Evolutionary conservation across 2,797 vertebrate genomes (phyloP).

Genomic region (Falco concolor): DNA sequence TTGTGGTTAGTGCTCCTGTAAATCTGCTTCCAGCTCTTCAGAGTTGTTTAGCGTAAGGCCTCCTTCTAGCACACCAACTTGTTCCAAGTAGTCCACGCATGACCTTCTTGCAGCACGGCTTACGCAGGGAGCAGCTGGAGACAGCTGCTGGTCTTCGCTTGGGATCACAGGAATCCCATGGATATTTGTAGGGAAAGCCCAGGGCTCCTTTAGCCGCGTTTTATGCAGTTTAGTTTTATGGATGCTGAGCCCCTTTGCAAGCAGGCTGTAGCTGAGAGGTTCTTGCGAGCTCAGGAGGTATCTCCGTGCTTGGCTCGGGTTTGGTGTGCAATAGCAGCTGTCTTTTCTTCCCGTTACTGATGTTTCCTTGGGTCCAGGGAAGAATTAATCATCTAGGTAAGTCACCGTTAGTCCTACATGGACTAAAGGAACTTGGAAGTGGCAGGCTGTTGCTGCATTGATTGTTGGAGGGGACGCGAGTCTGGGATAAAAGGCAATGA

Average conservation of each 20-base stretch:
- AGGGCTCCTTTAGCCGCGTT: not conserved
- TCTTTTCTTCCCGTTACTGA: not conserved
- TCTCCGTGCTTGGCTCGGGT: not conserved
- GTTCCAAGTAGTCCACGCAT: not conserved
- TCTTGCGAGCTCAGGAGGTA: not conserved
- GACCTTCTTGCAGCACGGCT: not conserved
- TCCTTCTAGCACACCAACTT: not conserved
- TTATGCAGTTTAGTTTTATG: not conserved
- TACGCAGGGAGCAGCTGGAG: not conserved
- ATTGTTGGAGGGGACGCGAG: not conserved
- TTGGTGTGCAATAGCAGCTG: not conserved
- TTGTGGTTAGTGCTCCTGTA: not conserved
- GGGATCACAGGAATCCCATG: not conserved
- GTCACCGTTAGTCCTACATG: not conserved
- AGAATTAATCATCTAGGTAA: not conserved
- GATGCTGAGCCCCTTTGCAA: not conserved
- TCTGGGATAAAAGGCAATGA: not conserved
- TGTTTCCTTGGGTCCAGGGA: not conserved
- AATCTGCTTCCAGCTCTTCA: not conserved
- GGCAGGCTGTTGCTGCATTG: not conserved
- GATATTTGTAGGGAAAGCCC: not conserved
- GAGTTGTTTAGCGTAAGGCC: not conserved
- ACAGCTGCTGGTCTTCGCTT: not conserved
- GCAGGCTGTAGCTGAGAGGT: not conserved
- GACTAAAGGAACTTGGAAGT: not conserved